Evolutionary conservation across 2,888 invertebrate species (phyloP).

Genomic region (Fragum whitleyi): DNA sequence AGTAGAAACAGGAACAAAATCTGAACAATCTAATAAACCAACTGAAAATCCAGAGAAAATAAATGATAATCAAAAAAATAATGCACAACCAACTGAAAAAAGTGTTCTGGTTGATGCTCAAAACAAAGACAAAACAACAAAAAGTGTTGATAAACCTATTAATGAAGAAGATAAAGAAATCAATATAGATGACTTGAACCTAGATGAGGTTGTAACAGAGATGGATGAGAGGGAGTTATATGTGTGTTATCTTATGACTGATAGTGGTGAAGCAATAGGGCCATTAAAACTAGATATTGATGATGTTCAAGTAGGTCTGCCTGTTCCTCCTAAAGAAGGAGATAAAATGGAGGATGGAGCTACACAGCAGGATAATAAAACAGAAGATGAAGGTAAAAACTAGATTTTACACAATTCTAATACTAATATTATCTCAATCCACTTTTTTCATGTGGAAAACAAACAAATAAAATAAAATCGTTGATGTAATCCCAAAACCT

Average conservation of each 20-base stretch:
- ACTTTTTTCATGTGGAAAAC: no score
- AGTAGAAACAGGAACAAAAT: background rate
- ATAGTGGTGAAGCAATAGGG: conserved; percentile 77
- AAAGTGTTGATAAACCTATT: background rate
- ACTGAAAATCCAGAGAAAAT: background rate
- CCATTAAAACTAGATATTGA: conserved; percentile 80
- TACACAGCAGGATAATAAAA: conserved; percentile 11
- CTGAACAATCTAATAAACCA: background rate
- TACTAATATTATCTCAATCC: no score
- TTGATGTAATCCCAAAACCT: no score
- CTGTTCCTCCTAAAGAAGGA: conserved; percentile 45
- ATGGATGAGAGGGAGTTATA: conserved; percentile 74
- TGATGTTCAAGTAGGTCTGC: conserved; percentile 72
- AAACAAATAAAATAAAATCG: no score
- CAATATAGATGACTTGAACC: conserved; percentile 56
- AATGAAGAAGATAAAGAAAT: conserved; percentile 28
- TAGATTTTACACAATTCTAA: no score
- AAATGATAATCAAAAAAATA: background rate
- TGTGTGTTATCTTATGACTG: conserved; percentile 78
- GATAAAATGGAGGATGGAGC: conserved; percentile 34
- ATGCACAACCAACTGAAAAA: background rate
- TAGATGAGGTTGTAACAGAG: conserved; percentile 69
- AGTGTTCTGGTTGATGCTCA: background rate
- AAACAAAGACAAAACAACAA: background rate
- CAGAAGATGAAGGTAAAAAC: conserved; percentile 7